phyloP scores from a whole-genome alignment of 2,888 invertebrate genomes.

The Trimorus sp. region DNA sequence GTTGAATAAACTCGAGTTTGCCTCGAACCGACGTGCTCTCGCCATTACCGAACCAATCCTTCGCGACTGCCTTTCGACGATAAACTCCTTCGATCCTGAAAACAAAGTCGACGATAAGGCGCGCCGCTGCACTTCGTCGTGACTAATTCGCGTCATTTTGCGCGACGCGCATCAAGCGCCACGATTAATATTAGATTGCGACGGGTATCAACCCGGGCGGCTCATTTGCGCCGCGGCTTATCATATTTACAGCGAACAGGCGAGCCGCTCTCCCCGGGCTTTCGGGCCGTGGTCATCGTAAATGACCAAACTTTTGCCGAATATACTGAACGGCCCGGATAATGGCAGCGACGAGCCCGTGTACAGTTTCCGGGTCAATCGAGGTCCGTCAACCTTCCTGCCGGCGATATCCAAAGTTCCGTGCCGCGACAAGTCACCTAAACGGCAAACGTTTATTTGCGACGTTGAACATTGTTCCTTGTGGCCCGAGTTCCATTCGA shows the following conservation, averaged over 20 bases:
- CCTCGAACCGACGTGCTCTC: constrained; percentile 86
- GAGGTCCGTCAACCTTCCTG: constrained; percentile 85
- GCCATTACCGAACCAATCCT: constrained; percentile 94
- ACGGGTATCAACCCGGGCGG: too few relatives aligned
- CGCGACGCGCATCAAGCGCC: too few relatives aligned
- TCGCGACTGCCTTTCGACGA: constrained; percentile 91
- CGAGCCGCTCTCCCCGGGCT: constrained; percentile 93
- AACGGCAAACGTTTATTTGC: constrained; percentile 85
- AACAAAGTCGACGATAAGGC: constrained; percentile 28
- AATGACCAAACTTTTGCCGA: constrained; percentile 92
- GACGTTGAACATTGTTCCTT: constrained; percentile 84
- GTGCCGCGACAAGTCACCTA: constrained; percentile 91
- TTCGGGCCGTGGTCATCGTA: constrained; percentile 94
- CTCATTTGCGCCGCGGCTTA: too few relatives aligned
- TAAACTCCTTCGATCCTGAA: constrained; percentile 88
- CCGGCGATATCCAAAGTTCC: constrained; percentile 89
- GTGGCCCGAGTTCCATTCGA: constrained; percentile 85
- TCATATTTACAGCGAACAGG: constrained; percentile 88
- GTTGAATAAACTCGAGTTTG: constrained; percentile 91
- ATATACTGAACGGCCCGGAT: constrained; percentile 87
- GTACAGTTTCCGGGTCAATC: constrained; percentile 88
- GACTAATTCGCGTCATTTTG: too few relatives aligned
- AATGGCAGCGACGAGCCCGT: constrained; percentile 90
- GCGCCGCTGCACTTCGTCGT: background rate
- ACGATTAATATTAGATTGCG: too few relatives aligned